Evolutionary conservation across 2,797 vertebrate species (phyloP), one percentile per base, ranked within the genome.

Genomic region (Sylvilagus floridanus): DNA sequence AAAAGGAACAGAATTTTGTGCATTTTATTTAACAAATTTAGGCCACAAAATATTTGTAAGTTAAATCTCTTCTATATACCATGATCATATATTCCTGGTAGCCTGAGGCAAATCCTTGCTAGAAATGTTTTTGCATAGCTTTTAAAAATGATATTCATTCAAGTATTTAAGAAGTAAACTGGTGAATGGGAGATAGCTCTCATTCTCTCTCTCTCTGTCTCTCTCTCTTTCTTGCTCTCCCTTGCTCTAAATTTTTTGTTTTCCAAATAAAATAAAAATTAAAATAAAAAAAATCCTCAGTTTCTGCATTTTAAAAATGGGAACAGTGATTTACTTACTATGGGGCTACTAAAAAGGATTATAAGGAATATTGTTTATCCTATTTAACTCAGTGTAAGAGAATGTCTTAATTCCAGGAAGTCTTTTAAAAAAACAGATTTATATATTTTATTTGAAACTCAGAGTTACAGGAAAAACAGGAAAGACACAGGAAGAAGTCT

Each of bases 11-110:
- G 54, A 90, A 16, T 90, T 95, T 26, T 95, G 19, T 86, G 84
- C 47, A 30, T 95, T 96, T 97, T 98, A 79, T 98, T 98, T 96
- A 97, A 97, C 91, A 97, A 96, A 97, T 57, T 71, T 22, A 95
- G 90, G 88, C 87, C 91, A 95, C 87, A 90, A 91, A 96, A 77
- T 22, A 94, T 0, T 71, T 82, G 84, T 9, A 92, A 88, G 28
- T 96, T 75, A 76, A 96, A 90, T 37, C 4, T 17, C 52, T 87
- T 82, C 52, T 86, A 42, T 3, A 42, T 0, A 88, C 14, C 42
- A 81, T 8, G 93, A 87, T 75, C 30, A 57, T 28, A 2, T 69
- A 96, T 87, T 8, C 1, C 65, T 85, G 37, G 26, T 50, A 96
- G 42, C 4, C 35, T 21, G 37, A 84, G 30, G 57, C 94, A 62